Conservation (phyloP, 2,888 invertebrate genomes). For the Acanthacorydalis orientalis region DNA sequence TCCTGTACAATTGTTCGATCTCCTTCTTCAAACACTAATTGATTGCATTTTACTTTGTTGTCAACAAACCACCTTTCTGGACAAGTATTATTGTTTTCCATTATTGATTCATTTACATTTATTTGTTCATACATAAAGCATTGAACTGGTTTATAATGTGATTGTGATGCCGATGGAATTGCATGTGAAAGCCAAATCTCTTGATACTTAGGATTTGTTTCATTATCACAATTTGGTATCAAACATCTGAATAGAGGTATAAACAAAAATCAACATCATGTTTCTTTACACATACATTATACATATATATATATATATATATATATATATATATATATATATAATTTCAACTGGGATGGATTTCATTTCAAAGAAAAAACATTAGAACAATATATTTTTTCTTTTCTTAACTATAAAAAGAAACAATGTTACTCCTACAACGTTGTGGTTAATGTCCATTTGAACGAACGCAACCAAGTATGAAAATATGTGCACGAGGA, state of each 20-base stretch:
- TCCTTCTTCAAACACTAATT: conserved; percentile 32
- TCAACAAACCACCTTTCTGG: conserved; percentile 22
- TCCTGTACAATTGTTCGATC: conserved; percentile 40
- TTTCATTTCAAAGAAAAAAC: too few relatives aligned
- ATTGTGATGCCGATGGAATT: conserved; percentile 24
- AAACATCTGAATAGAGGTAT: conserved; percentile 25
- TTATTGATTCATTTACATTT: conserved; percentile 12
- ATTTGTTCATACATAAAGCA: conserved; percentile 19
- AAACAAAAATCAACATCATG: too few relatives aligned
- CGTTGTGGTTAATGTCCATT: too few relatives aligned
- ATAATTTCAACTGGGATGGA: too few relatives aligned
- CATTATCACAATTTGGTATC: conserved; percentile 35
- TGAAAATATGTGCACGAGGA: too few relatives aligned
- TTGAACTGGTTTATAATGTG: conserved; percentile 17
- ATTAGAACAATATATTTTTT: too few relatives aligned
- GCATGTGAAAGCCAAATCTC: conserved; percentile 30
- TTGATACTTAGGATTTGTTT: conserved; percentile 18
- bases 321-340: too few relatives aligned
- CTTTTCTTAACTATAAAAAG: too few relatives aligned
- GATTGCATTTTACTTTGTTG: conserved; percentile 24
- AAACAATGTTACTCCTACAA: too few relatives aligned
- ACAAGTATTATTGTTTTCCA: conserved; percentile 14
- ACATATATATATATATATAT: not conserved
- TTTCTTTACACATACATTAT: too few relatives aligned
- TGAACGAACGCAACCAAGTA: too few relatives aligned